Base-by-base conservation (phyloP, 2,113 vertebrate species). In the Lethenteron camtschaticum region DNA sequence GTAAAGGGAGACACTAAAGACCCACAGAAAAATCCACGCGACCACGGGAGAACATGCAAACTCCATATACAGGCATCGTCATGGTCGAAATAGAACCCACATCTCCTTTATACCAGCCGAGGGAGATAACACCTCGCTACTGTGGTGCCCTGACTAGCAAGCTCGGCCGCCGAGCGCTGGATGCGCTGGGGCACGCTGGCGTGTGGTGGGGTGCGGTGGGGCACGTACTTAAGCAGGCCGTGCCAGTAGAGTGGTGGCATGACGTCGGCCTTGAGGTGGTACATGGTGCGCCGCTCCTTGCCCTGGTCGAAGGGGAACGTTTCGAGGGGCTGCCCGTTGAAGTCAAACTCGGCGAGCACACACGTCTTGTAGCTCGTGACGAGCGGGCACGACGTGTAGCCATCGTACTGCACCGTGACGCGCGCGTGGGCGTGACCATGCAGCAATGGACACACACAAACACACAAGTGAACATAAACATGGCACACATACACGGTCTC, bases 191-290 rank as follows among this genome's bases (percentile, higher is more conserved):
- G 2, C 18, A 66, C 14, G 14, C 18, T 14, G 10, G 69, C 9
- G 2, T 13, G 7, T 2, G 11, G 8, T 55, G 1, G 59, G 24
- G 1, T 1, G 12, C 3, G 41, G 8, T 66, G 9, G 24, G 9
- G 8, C 56, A 80, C 84, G 81, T 77, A 96, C 94, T 78, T 87
- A 1, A 99, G 85, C 68, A 99, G 81, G 1, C 81, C 78, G 2
- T 92, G 80, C 94, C 94, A 99, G 3, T 99, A 99, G 58, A 99
- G 83, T 70, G 84, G 76, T 58, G 92, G 94, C 90, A 99, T 97
- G 74, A 97, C 3, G 71, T 92, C 81, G 1, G 87, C 91, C 77
- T 97, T 99, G 90, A 99, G 87, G 72, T 87, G 63, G 74, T 86
- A 99, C 91, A 95, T 96, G 57, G 79, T 74, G 57, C 78, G 41